These are phyloP conservation scores for Bellardia pandia DNA, from an alignment of 2,888 invertebrate genomes.

Conservation along the genomic window DNA sequence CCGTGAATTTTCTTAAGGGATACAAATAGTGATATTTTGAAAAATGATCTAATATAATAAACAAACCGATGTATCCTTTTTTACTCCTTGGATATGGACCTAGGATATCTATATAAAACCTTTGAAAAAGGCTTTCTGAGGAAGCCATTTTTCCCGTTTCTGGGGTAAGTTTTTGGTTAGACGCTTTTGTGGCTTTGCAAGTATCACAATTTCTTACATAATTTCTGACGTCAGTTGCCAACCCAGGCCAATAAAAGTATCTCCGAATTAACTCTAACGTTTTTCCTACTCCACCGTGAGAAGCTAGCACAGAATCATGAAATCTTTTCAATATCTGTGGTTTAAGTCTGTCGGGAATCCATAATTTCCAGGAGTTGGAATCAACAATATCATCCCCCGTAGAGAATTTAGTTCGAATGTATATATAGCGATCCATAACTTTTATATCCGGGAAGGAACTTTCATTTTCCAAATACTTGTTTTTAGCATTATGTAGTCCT, in stretches of 20 bases:
- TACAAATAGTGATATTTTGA: too few species aligned
- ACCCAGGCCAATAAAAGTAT: background rate
- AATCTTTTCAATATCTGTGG: background rate
- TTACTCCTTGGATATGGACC: too few species aligned
- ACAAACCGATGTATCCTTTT: too few species aligned
- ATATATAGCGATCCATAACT: background rate
- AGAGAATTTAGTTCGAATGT: background rate
- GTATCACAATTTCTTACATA: background rate
- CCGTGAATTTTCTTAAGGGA: too few species aligned
- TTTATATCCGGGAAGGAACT: background rate
- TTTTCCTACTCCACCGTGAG: conserved; percentile 1
- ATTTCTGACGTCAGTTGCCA: background rate
- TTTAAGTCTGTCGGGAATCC: background rate
- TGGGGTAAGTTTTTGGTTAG: background rate
- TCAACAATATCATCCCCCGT: background rate
- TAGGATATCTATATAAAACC: too few species aligned
- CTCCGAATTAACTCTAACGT: background rate
- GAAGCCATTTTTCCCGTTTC: conserved; percentile 6
- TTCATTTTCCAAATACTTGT: background rate
- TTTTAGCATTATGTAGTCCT: background rate
- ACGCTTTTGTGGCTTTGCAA: background rate
- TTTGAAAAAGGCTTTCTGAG: too few species aligned
- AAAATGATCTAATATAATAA: too few species aligned
- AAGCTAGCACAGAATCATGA: background rate
- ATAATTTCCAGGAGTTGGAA: background rate